These are phyloP conservation scores for Hydropotes inermis DNA, from an alignment of 2,113 vertebrate species.

Conservation along the genomic window DNA sequence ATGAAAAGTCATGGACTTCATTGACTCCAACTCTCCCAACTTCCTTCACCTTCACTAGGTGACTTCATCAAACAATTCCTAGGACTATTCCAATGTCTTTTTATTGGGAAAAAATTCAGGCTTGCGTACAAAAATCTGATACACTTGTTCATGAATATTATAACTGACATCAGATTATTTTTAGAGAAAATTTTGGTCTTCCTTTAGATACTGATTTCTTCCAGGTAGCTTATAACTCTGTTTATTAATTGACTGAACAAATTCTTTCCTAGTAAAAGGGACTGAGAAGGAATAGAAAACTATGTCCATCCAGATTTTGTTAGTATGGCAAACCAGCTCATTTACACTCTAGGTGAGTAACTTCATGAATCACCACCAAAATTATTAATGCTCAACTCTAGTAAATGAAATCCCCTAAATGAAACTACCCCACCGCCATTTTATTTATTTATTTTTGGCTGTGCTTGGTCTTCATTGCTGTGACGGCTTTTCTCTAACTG, in stretches of 20 bases:
- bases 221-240: neutral
- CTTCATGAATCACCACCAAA: neutral
- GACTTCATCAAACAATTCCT: neutral
- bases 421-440: neutral
- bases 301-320: neutral
- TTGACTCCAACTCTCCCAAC: neutral
- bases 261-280: neutral
- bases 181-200: neutral
- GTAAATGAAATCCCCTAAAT: neutral
- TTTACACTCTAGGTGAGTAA: neutral
- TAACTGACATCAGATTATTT: neutral
- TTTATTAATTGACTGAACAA: neutral
- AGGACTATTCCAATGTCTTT: neutral
- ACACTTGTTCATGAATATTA: neutral
- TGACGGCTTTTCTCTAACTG: neutral
- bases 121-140: neutral
- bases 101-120: neutral
- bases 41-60: neutral
- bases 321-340: neutral
- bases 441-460: neutral
- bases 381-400: neutral
- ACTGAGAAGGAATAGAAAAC: neutral
- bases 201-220: neutral
- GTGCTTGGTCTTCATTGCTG: neutral
- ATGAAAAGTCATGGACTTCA: neutral